These are phyloP conservation scores for Adela reaumurella DNA, from an alignment of 2,888 invertebrate species.

Conservation along the genomic window DNA sequence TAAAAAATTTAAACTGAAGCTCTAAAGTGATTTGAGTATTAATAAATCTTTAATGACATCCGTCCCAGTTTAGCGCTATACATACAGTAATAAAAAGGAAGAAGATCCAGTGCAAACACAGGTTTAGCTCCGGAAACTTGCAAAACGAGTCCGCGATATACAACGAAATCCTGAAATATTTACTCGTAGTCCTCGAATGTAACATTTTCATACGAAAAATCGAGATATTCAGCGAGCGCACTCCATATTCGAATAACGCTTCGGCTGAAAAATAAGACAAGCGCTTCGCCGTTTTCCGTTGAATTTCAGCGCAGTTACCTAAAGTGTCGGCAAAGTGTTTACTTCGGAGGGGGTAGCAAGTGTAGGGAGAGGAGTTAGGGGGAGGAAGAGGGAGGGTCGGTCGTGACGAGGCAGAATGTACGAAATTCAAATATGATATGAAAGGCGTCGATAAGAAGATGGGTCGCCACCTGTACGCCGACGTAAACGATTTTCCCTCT, in stretches of 20 bases:
- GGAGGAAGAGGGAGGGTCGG: constrained; percentile 10
- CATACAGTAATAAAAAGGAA: too few species aligned
- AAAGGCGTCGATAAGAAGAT: constrained; percentile 5
- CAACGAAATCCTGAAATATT: neutral
- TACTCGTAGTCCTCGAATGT: neutral
- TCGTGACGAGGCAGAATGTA: constrained; percentile 33
- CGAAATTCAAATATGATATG: constrained; percentile 50
- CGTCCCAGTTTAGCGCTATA: too few species aligned
- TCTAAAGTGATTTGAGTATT: too few species aligned
- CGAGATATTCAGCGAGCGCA: constrained; percentile 27
- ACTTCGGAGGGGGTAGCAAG: constrained; percentile 21
- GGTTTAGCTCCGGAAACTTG: too few species aligned
- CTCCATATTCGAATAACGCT: constrained; percentile 44
- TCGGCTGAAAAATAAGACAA: constrained; percentile 38
- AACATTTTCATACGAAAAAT: neutral
- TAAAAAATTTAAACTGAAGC: too few species aligned
- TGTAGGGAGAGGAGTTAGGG: constrained; percentile 19
- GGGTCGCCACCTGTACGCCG: too few species aligned
- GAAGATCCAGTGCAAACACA: too few species aligned
- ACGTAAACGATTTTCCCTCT: too few species aligned
- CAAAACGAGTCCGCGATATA: too few species aligned
- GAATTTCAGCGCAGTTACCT: constrained; percentile 34
- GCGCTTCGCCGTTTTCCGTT: constrained; percentile 28
- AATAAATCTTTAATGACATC: too few species aligned
- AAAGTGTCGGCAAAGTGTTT: constrained; percentile 34